These are phyloP conservation scores for Leptodactylus fallax DNA, from an alignment of 2,797 vertebrate genomes.

Conservation along the genomic window DNA sequence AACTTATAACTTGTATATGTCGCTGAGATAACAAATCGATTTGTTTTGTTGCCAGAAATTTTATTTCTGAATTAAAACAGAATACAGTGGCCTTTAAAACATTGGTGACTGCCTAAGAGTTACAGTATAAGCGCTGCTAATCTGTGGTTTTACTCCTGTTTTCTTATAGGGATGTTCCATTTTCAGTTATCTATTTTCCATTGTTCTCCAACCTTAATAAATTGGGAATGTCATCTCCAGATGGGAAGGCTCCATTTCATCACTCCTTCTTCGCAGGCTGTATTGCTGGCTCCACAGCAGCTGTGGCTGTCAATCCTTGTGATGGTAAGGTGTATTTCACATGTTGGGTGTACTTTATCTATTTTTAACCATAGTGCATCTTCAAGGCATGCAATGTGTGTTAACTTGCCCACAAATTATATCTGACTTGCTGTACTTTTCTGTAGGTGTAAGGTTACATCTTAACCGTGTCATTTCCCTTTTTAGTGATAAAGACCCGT, in stretches of 20 bases:
- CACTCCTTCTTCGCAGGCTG: conserved; percentile 86
- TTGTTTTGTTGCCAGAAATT: too few relatives aligned
- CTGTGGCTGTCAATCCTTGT: conserved; percentile 83
- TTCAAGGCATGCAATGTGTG: background rate
- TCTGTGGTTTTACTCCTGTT: background rate
- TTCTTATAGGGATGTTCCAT: conserved; percentile 82
- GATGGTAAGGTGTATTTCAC: conserved; percentile 74
- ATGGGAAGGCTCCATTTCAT: conserved; percentile 76
- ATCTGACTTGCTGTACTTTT: background rate
- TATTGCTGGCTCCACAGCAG: conserved; percentile 80
- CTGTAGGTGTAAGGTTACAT: too few relatives aligned
- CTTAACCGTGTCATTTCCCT: too few relatives aligned
- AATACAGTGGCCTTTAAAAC: too few relatives aligned
- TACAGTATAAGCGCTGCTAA: too few relatives aligned
- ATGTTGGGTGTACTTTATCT: conserved; percentile 34
- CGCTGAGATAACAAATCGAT: too few relatives aligned
- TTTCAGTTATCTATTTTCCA: conserved; percentile 84
- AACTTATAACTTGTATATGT: too few relatives aligned
- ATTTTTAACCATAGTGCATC: background rate
- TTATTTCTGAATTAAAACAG: too few relatives aligned
- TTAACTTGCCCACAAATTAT: background rate
- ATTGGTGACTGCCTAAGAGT: too few relatives aligned
- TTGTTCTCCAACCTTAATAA: conserved; percentile 83
- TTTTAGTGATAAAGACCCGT: conserved; percentile 84
- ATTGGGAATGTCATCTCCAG: conserved; percentile 74